These are phyloP conservation scores for Xestobium rufovillosum DNA, from an alignment of 2,888 invertebrate species.

Conservation along the genomic window DNA sequence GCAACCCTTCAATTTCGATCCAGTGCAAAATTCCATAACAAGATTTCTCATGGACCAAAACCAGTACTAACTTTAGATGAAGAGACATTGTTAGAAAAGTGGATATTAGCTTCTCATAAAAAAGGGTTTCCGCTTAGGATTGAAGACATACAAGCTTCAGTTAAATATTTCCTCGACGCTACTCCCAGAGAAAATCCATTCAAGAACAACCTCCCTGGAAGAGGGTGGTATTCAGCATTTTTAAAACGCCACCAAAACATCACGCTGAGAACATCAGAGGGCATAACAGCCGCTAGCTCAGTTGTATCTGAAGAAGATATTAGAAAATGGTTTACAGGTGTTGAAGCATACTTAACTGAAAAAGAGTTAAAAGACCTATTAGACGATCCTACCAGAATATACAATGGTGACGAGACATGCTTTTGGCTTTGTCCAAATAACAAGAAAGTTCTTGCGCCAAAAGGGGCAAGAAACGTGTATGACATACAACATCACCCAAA, in stretches of 20 bases:
- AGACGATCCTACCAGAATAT: conserved; percentile 29
- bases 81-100: conserved; percentile 12
- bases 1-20: conserved; percentile 9
- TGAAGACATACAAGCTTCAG: conserved; percentile 17
- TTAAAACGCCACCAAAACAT: conserved; percentile 24
- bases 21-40: conserved; percentile 6
- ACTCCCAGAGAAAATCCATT: conserved; percentile 17
- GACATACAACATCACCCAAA: conserved; percentile 30
- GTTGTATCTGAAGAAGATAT: conserved; percentile 16
- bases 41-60: background rate
- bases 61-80: conserved; percentile 2
- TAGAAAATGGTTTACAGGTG: conserved; percentile 14
- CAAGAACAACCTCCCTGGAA: conserved; percentile 12
- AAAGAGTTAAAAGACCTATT: conserved; percentile 24
- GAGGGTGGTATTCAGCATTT: conserved; percentile 21
- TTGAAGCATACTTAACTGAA: conserved; percentile 19
- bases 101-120: conserved; percentile 15
- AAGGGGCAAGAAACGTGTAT: conserved; percentile 27
- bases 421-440: conserved; percentile 33
- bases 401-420: conserved; percentile 34
- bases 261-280: conserved; percentile 21
- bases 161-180: conserved; percentile 16
- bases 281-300: conserved; percentile 24
- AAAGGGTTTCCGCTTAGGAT: conserved; percentile 20
- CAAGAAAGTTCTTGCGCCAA: conserved; percentile 25